Percentiles rank a stretch among this genome's conserved stretches.
These are phyloP conservation scores for Podilymbus podiceps DNA, from an alignment of 2,113 vertebrate species.

Conservation along the genomic window DNA sequence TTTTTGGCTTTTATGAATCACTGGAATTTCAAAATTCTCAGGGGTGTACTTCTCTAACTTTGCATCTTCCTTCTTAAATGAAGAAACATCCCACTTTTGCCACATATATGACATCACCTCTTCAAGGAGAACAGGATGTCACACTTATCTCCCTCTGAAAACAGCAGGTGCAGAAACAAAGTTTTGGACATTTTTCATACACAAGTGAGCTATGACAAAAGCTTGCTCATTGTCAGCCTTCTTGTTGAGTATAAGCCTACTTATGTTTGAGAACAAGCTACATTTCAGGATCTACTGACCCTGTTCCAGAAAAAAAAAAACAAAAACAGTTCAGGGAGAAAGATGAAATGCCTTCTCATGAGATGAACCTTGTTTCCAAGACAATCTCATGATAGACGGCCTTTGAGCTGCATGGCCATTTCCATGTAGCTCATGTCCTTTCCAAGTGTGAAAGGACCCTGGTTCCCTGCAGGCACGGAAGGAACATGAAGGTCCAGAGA, in stretches of 20 bases:
- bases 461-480: neutral
- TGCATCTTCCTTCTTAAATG: neutral
- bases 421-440: neutral
- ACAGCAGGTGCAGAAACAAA: neutral
- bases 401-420: neutral
- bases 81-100: neutral
- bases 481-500: neutral
- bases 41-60: constrained; percentile 24
- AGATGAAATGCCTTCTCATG: neutral
- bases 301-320: neutral
- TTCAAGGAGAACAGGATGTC: neutral
- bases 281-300: neutral
- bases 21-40: neutral
- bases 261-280: neutral
- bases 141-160: constrained; percentile 19
- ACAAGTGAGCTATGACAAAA: neutral
- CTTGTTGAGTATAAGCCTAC: neutral
- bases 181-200: neutral
- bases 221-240: neutral
- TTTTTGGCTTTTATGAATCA: neutral
- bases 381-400: neutral
- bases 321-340: neutral
- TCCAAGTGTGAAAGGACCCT: neutral
- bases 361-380: neutral
- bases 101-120: neutral